Percentiles rank a stretch among this genome's conserved stretches.
These are phyloP conservation scores for Philonicus albiceps DNA, from an alignment of 2,888 invertebrate species.

Conservation along the genomic window DNA sequence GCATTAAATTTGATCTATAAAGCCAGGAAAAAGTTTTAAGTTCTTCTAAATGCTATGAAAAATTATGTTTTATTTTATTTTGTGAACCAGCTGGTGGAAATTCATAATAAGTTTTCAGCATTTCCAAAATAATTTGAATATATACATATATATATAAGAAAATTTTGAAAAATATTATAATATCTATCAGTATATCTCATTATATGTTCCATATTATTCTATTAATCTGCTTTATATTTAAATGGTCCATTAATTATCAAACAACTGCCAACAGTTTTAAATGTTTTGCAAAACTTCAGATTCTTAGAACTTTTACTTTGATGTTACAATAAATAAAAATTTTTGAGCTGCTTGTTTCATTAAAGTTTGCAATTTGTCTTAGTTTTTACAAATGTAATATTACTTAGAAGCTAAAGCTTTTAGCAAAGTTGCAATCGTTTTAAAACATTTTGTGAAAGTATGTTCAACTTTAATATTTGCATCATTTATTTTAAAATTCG, in stretches of 20 bases:
- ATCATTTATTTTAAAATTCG: not conserved
- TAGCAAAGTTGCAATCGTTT: not conserved
- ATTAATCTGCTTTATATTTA: not conserved
- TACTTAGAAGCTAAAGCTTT: not conserved
- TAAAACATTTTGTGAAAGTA: not conserved
- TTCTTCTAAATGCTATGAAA: not conserved
- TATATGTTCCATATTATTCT: not conserved
- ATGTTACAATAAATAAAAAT: not conserved
- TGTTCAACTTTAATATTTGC: too few relatives aligned
- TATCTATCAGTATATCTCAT: too few relatives aligned
- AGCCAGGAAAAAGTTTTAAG: not conserved
- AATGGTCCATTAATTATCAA: not conserved
- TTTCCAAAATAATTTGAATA: too few relatives aligned
- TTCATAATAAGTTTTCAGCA: too few relatives aligned
- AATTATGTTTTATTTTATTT: not conserved
- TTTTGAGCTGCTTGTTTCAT: not conserved
- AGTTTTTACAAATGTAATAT: not conserved
- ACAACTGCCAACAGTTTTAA: not conserved
- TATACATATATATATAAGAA: too few relatives aligned
- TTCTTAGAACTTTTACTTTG: not conserved
- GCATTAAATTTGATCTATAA: too few relatives aligned
- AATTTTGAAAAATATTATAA: too few relatives aligned
- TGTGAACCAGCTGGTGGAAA: too few relatives aligned
- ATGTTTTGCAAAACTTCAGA: not conserved
- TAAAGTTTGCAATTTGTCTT: not conserved